A percentile compares a stretch with the other conserved stretches of the same genome.
phyloP scores from a whole-genome alignment of 2,797 vertebrate genomes.

The Microchirus variegatus region DNA sequence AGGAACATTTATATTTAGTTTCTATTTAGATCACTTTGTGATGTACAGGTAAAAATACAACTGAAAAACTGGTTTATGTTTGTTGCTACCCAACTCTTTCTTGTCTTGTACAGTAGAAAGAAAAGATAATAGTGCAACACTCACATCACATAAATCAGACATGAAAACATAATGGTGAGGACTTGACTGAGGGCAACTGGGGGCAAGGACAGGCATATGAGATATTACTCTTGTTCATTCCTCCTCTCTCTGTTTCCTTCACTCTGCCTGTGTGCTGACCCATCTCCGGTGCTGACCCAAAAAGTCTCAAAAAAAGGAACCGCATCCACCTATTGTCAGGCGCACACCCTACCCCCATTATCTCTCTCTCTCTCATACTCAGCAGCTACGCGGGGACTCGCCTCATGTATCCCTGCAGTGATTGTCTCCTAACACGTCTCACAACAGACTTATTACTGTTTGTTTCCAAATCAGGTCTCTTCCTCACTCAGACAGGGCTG shows the following conservation, averaged over 20 bases:
- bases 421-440: constrained; percentile 67
- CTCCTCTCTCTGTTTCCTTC: constrained; percentile 45
- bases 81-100: constrained; percentile 36
- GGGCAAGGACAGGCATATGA: constrained; percentile 65
- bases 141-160: constrained; percentile 68
- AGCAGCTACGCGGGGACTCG: constrained; percentile 33
- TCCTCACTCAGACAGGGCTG: constrained; percentile 30
- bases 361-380: constrained; percentile 20
- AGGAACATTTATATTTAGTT: constrained; percentile 41
- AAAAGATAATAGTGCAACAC: constrained; percentile 50
- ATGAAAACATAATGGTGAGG: constrained; percentile 65
- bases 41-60: constrained; percentile 22
- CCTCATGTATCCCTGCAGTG: constrained; percentile 55
- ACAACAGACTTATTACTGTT: constrained; percentile 48
- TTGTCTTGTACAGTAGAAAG: constrained; percentile 38
- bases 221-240: constrained; percentile 67
- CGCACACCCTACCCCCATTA: constrained; percentile 42
- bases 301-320: constrained; percentile 55
- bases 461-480: constrained; percentile 47
- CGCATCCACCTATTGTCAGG: constrained; percentile 52
- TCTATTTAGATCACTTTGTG: constrained; percentile 20
- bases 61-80: constrained; percentile 18
- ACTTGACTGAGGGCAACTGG: constrained; percentile 69
- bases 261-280: constrained; percentile 54
- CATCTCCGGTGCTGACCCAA: constrained; percentile 69